Base-by-base conservation (phyloP, 2,113 vertebrate species). In the Edolisoma coerulescens region DNA sequence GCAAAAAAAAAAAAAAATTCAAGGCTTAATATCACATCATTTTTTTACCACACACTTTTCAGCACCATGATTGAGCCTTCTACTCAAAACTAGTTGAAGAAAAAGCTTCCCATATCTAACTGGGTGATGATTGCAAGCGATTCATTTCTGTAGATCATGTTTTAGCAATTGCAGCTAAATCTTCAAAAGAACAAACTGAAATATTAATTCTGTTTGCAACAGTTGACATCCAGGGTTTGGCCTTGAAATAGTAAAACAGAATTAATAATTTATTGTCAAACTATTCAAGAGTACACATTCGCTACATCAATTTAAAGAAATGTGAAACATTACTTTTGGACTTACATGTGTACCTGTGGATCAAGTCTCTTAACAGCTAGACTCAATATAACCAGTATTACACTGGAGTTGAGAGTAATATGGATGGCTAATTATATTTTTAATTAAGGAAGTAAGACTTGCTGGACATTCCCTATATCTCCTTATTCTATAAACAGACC, bases 381-480 rank as follows among this genome's bases (percentile, higher is more conserved):
- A 68, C 27, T 68, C 65, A 63, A 30, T 30, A 74, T 54, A 87
- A 65, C 9, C 22, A 64, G 33, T 24, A 45, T 47, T 68, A 60
- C 16, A 18, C 32, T 33, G 44, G 19, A 84, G 20, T 16, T 57
- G 28, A 82, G 30, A 82, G 7, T 56, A 30, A 78, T 10, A 78
- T 35, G 41, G 20, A 79, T 52, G 30, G 27, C 33, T 80, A 88
- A 83, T 83, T 85, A 80, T 15, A 26, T 80, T 95, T 94, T 85
- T 90, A 94, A 94, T 95, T 92, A 88, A 92, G 41, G 42, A 76
- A 88, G 37, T 56, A 56, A 49, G 45, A 44, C 15, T 90, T 93
- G 28, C 32, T 87, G 41, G 49, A 18, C 49, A 69, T 87, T 93
- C 41, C 26, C 37, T 79, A 0, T 37, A 65, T 33, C 32, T 81